These are phyloP conservation scores for Brevimyrus niger DNA, from an alignment of 2,113 vertebrate species.

Conservation along the genomic window DNA sequence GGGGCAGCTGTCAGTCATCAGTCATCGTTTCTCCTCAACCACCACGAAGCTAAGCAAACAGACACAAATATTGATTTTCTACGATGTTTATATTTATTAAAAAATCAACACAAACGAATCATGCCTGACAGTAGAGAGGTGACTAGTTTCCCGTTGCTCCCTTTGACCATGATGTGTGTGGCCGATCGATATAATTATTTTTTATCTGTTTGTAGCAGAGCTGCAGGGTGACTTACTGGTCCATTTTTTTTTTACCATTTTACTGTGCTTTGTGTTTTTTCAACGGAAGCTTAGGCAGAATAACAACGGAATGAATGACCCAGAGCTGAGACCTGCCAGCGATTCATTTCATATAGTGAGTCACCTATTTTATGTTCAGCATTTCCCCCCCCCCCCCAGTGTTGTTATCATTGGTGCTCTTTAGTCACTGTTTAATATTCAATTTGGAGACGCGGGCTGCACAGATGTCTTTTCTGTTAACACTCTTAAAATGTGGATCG, in stretches of 20 bases:
- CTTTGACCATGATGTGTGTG: neutral
- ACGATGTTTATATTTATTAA: neutral
- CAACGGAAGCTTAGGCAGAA: neutral
- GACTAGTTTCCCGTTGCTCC: neutral
- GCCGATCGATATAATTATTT: neutral
- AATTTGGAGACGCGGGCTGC: neutral
- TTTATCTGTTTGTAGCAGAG: neutral
- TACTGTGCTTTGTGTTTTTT: neutral
- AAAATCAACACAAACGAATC: neutral
- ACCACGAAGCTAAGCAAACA: neutral
- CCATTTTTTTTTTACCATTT: neutral
- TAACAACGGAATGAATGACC: neutral
- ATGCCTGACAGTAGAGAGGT: neutral
- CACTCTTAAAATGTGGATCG: neutral
- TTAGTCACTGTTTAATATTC: constrained; percentile 15
- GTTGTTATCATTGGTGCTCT: neutral
- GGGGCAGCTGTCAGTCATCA: neutral
- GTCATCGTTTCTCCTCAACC: neutral
- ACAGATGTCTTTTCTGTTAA: neutral
- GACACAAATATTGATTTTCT: neutral
- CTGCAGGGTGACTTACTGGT: neutral
- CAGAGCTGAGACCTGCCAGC: neutral
- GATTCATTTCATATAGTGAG: neutral
- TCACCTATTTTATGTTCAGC: neutral
- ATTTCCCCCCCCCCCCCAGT: neutral